phyloP scores from a whole-genome alignment of 2,113 vertebrate species.

The Seriola aureovittata region DNA sequence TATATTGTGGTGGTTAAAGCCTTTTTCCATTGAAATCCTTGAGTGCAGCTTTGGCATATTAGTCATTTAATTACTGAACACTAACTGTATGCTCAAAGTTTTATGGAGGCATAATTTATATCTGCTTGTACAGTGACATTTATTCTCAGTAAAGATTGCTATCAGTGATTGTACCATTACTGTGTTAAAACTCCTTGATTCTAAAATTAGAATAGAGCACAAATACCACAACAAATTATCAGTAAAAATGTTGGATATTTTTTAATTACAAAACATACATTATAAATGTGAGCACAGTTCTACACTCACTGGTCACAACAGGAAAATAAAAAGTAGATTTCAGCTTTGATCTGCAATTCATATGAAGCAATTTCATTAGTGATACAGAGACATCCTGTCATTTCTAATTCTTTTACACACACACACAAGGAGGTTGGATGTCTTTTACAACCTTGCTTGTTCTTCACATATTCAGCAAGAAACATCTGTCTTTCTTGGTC shows the following conservation, averaged over 20 bases:
- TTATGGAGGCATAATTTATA: slow-evolving; percentile 85
- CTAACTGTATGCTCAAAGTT: slow-evolving; percentile 77
- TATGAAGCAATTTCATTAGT: background rate
- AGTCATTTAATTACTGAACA: slow-evolving; percentile 72
- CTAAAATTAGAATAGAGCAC: background rate
- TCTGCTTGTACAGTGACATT: slow-evolving; percentile 80
- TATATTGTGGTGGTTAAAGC: slow-evolving; percentile 28
- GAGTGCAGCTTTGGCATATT: slow-evolving; percentile 70
- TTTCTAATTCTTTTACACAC: background rate
- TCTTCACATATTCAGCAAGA: background rate
- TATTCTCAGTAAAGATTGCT: slow-evolving; percentile 73
- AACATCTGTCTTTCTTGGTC: background rate
- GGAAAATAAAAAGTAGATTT: slow-evolving; percentile 9
- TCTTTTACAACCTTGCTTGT: background rate
- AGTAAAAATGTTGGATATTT: slow-evolving; percentile 6
- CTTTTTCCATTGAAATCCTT: slow-evolving; percentile 41
- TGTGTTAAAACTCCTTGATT: slow-evolving; percentile 2
- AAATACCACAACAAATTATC: background rate
- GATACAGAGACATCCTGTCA: background rate
- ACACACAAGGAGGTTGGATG: background rate
- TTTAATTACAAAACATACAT: slow-evolving; percentile 69
- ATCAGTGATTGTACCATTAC: slow-evolving; percentile 53
- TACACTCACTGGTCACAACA: background rate
- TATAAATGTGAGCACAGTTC: slow-evolving; percentile 5
- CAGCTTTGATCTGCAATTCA: slow-evolving; percentile 18